phyloP scores from a whole-genome alignment of 2,797 vertebrate genomes.

The Crossoptilon crossoptilon region DNA sequence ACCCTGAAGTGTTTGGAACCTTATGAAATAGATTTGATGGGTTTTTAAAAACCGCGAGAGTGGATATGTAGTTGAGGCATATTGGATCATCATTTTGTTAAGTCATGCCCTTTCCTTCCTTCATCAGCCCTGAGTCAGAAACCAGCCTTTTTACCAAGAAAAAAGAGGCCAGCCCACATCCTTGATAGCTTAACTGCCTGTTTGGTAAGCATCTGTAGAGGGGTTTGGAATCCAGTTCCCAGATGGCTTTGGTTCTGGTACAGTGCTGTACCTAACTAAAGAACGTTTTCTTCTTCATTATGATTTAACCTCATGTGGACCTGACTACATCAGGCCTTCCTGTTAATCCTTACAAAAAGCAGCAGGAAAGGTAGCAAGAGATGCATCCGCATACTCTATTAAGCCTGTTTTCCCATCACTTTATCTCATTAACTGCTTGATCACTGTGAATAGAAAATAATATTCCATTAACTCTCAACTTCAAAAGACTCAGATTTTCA shows the following conservation, averaged over 20 bases:
- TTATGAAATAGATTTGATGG: not conserved
- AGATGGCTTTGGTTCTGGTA: constrained; percentile 15
- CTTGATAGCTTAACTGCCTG: not conserved
- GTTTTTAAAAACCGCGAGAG: not conserved
- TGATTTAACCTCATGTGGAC: constrained; percentile 65
- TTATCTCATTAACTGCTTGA: constrained; percentile 83
- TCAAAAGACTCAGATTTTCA: constrained; percentile 78
- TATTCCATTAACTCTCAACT: constrained; percentile 78
- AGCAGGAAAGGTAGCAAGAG: constrained; percentile 57
- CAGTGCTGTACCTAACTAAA: not conserved
- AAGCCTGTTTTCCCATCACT: constrained; percentile 72
- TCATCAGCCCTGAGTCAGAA: not conserved
- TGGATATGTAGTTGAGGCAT: not conserved
- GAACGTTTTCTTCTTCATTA: not conserved
- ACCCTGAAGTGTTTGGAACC: not conserved
- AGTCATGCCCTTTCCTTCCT: not conserved
- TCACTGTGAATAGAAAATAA: constrained; percentile 77
- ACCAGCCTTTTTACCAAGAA: not conserved
- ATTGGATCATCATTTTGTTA: not conserved
- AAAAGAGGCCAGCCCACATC: not conserved
- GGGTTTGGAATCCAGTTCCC: not conserved
- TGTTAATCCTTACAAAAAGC: constrained; percentile 65
- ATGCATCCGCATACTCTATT: constrained; percentile 69
- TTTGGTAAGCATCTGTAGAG: rapidly evolving
- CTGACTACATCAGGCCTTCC: constrained; percentile 55